phyloP scores from a whole-genome alignment of 53 echinoderm and acorn worm species.

The Crossaster papposus region DNA sequence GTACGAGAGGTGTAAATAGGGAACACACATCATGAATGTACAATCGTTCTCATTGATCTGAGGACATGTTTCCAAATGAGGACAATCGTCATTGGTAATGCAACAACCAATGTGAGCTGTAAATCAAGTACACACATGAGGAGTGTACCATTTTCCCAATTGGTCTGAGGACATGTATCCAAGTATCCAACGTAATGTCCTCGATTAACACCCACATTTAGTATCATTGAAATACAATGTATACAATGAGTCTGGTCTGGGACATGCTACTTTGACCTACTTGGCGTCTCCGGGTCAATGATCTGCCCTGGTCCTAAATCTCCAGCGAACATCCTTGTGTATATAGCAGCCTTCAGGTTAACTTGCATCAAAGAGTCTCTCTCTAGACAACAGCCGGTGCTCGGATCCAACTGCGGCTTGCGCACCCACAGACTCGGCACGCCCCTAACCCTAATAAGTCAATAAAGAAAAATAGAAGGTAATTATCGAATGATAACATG shows the following conservation, averaged over 20 bases:
- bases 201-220: background rate
- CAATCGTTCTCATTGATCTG: too few species aligned
- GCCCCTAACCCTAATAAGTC: constrained; percentile 25
- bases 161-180: too few species aligned
- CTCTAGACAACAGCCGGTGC: constrained; percentile 28
- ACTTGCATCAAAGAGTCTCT: constrained; percentile 58
- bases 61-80: too few species aligned
- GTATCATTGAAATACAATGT: background rate
- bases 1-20: too few species aligned
- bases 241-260: background rate
- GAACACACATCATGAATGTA: too few species aligned
- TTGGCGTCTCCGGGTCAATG: constrained; percentile 79
- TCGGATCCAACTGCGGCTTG: constrained; percentile 42
- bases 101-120: too few species aligned
- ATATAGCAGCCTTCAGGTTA: constrained; percentile 76
- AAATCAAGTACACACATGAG: too few species aligned
- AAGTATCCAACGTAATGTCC: too few species aligned
- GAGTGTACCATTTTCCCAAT: too few species aligned
- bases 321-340: constrained; percentile 73
- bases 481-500: background rate
- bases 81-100: too few species aligned
- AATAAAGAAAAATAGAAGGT: background rate
- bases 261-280: constrained; percentile 47
- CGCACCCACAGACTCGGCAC: constrained; percentile 43
- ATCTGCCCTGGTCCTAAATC: constrained; percentile 85